Conservation (phyloP, 2,888 invertebrate species). For the Drosophila infuscata region DNA sequence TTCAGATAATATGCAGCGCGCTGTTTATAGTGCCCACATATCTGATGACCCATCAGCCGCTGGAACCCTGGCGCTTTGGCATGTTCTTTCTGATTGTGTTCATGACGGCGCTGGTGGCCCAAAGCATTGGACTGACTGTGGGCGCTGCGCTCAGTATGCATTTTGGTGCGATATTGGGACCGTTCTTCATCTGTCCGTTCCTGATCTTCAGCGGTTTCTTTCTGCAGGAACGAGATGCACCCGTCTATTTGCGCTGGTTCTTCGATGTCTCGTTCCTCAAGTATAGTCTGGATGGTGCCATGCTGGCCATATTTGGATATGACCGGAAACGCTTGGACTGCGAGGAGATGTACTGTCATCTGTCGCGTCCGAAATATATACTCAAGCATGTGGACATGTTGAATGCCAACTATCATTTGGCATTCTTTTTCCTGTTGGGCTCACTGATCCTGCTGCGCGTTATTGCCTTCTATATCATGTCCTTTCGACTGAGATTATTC, state of each 20-base stretch:
- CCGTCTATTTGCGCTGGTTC: slow-evolving; percentile 91
- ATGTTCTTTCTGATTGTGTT: slow-evolving; percentile 90
- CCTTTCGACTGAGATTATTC: slow-evolving; percentile 87
- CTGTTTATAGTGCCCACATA: slow-evolving; percentile 92
- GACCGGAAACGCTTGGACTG: slow-evolving; percentile 91
- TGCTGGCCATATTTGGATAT: slow-evolving; percentile 93
- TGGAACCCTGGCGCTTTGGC: slow-evolving; percentile 90
- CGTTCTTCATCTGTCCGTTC: slow-evolving; percentile 94
- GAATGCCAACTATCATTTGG: slow-evolving; percentile 88
- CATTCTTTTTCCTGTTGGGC: slow-evolving; percentile 88
- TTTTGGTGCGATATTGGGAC: slow-evolving; percentile 96
- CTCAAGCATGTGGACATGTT: slow-evolving; percentile 91
- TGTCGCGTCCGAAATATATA: slow-evolving; percentile 89
- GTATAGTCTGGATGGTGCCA: slow-evolving; percentile 94
- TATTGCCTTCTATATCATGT: slow-evolving; percentile 89
- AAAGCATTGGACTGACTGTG: slow-evolving; percentile 93
- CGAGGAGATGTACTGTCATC: slow-evolving; percentile 91
- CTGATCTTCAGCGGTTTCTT: slow-evolving; percentile 97
- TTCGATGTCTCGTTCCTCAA: slow-evolving; percentile 95
- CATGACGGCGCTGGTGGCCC: slow-evolving; percentile 92
- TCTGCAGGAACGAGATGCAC: slow-evolving; percentile 92
- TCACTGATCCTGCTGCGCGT: slow-evolving; percentile 88
- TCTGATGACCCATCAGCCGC: slow-evolving; percentile 94
- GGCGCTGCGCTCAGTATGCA: slow-evolving; percentile 93
- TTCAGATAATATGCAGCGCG: slow-evolving; percentile 91